Base-by-base conservation (phyloP, 2,797 vertebrate genomes). In the Huso huso region DNA sequence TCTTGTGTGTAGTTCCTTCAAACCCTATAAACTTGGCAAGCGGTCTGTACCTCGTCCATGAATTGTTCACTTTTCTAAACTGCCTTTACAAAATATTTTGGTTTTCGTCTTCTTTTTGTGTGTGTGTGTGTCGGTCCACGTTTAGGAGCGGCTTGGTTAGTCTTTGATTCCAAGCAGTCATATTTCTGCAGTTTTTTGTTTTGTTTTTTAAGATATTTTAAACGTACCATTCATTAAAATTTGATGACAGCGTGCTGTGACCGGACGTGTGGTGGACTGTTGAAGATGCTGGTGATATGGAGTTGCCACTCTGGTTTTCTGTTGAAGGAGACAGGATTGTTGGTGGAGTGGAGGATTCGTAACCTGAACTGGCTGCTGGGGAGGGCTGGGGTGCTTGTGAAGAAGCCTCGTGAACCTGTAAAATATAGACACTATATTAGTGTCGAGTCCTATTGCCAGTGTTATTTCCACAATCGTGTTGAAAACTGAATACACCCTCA, bases 181-280 rank as follows among this genome's bases (percentile, higher is more conserved):
- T 83, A 88, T 86, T 81, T 88, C 86, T 85, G 82, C 87, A 92
- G 91, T 86, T 93, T 83, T 68, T 68, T 72, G 3, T 37, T 37
- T 37, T 37, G 3, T 64, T 58, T 10, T 74, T 76, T 76, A 76
- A 79, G 83, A 85, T 78, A 78, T 84, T 96, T 97, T 95, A 99
- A 90, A 98, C 96, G 91, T 99, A 99, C 96, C 96, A 99, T 97
- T 99, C 96, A 91, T 97, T 99, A 95, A 98, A 99, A 95, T 99
- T 99, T 90, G 95, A 99, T 84, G 95, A 95, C 86, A 98, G 94
- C 86, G 95, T 91, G 91, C 93, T 92, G 94, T 98, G 96, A 88
- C 91, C 94, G 86, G 90, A 90, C 82, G 95, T 93, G 91, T 98
- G 95, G 86, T 97, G 96, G 52, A 97, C 94, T 84, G 94, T 93